These are phyloP conservation scores for Picathartes gymnocephalus DNA, from an alignment of 2,113 vertebrate species.

Conservation along the genomic window DNA sequence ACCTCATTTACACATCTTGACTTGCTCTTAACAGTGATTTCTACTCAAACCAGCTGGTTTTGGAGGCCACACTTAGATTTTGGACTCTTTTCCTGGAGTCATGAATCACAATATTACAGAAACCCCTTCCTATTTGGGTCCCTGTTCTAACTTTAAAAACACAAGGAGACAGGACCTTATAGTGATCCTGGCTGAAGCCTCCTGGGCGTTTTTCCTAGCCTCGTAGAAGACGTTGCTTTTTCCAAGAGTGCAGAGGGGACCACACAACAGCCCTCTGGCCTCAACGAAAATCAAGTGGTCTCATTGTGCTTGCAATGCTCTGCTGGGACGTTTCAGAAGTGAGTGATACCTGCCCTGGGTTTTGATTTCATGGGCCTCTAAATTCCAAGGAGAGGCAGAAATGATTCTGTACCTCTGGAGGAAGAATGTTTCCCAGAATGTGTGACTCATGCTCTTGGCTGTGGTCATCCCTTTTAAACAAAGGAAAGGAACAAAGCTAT, in stretches of 20 bases:
- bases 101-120: background rate
- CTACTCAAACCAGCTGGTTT: conserved; percentile 29
- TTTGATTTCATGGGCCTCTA: background rate
- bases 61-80: background rate
- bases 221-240: background rate
- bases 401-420: background rate
- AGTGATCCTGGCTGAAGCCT: background rate
- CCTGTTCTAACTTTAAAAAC: background rate
- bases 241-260: background rate
- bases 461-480: background rate
- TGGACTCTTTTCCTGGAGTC: background rate
- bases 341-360: background rate
- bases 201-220: background rate
- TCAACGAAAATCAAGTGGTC: background rate
- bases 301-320: background rate
- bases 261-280: background rate
- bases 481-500: background rate
- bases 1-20: conserved; percentile 62
- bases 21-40: background rate
- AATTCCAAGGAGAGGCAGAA: background rate
- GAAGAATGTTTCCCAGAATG: background rate
- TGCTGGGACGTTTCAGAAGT: background rate
- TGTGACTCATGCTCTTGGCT: accelerated
- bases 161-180: background rate
- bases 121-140: background rate